Percentiles rank a stretch among this genome's conserved stretches.
Conservation (phyloP, 2,888 invertebrate genomes). For the Arge pagana region DNA sequence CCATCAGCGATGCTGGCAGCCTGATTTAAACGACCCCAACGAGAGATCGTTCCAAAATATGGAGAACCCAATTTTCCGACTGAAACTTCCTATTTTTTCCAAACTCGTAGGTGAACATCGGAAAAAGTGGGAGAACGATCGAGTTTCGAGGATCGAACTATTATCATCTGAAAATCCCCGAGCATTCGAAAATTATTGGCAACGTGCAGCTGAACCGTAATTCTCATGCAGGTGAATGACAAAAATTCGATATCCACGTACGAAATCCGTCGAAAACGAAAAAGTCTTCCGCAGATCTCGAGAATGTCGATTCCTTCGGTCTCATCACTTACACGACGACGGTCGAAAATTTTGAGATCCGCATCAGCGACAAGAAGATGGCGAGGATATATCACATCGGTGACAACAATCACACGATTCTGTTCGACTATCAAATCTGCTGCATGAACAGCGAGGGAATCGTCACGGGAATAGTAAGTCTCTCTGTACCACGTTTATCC, state of each 20-base stretch:
- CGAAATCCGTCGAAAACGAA: neutral
- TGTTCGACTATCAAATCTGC: conserved; percentile 46
- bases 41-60: neutral
- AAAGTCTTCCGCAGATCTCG: conserved; percentile 34
- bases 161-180: conserved; percentile 34
- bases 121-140: conserved; percentile 23
- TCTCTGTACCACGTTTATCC: too few relatives aligned
- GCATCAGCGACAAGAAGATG: conserved; percentile 26
- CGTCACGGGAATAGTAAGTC: conserved; percentile 31
- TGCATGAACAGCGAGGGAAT: conserved; percentile 35
- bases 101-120: conserved; percentile 32
- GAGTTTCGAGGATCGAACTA: conserved; percentile 24
- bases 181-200: conserved; percentile 30
- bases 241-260: neutral
- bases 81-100: conserved; percentile 5
- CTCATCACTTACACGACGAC: conserved; percentile 41
- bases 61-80: neutral
- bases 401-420: conserved; percentile 35
- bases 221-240: conserved; percentile 40
- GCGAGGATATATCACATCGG: conserved; percentile 36
- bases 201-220: conserved; percentile 42
- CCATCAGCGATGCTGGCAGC: neutral
- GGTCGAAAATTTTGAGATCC: conserved; percentile 36
- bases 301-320: conserved; percentile 42
- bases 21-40: neutral